Evolutionary conservation across 1,140 invertebrate genomes (phyloP).

Genomic region (Halesus radiatus): DNA sequence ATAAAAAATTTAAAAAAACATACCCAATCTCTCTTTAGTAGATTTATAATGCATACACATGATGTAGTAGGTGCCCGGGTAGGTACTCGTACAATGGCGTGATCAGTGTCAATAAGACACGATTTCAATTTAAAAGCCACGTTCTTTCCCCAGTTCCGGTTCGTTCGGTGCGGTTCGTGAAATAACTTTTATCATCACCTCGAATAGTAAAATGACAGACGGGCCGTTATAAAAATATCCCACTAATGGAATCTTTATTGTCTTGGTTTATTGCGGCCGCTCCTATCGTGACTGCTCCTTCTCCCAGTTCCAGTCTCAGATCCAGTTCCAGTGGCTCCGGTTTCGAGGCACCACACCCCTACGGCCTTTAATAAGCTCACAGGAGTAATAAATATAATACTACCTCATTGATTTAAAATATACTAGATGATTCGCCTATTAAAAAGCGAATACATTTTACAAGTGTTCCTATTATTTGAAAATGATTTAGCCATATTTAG

Average conservation of each 20-base stretch:
- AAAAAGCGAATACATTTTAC: no score
- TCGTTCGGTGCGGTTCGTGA: constrained; percentile 4
- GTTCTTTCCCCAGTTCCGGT: background rate
- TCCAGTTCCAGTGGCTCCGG: no score
- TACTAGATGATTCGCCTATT: no score
- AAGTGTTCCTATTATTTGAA: no score
- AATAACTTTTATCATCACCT: constrained; percentile 54
- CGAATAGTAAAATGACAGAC: constrained; percentile 56
- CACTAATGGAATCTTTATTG: constrained; percentile 57
- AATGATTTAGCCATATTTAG: no score
- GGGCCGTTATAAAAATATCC: constrained; percentile 56
- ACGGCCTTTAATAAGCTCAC: constrained; percentile 18
- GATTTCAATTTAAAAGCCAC: constrained; percentile 22
- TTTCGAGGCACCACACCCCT: constrained; percentile 15
- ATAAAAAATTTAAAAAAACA: no score
- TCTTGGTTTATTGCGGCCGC: constrained; percentile 49
- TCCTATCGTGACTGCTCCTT: constrained; percentile 20
- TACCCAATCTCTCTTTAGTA: no score
- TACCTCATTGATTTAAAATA: no score
- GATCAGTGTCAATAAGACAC: constrained; percentile 23
- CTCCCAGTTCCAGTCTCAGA: background rate
- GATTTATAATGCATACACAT: background rate
- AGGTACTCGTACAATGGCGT: constrained; percentile 7
- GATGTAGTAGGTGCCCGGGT: background rate
- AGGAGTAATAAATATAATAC: background rate